A percentile compares a stretch with the other conserved stretches of the same genome.
phyloP scores from a whole-genome alignment of 2,113 vertebrate genomes.

The Eclectus roratus region DNA sequence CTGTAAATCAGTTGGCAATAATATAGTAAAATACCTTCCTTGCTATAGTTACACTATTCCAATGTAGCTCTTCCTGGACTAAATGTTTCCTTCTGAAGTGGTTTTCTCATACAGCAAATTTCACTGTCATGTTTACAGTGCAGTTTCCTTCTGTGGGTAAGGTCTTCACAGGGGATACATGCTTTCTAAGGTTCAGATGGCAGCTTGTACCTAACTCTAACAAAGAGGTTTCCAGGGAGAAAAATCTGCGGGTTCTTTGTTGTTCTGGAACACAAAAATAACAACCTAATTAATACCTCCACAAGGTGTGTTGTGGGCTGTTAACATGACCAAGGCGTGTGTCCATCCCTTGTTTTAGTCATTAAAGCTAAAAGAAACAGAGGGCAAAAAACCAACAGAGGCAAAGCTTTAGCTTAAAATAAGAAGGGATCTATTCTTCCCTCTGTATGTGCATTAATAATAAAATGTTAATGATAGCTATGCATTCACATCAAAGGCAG shows the following conservation, averaged over 20 bases:
- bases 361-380: background rate
- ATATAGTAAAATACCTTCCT: background rate
- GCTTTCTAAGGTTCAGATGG: background rate
- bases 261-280: background rate
- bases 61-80: background rate
- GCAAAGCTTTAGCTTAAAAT: background rate
- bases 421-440: conserved; percentile 8
- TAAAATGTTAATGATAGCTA: conserved; percentile 65
- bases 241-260: background rate
- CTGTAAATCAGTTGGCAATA: background rate
- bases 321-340: background rate
- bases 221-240: background rate
- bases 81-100: background rate
- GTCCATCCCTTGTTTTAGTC: background rate
- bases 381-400: background rate
- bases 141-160: background rate
- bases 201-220: background rate
- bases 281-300: background rate
- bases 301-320: background rate
- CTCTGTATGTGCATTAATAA: conserved; percentile 12
- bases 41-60: background rate
- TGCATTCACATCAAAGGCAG: conserved; percentile 48
- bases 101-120: background rate
- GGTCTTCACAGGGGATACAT: background rate
- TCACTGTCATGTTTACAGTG: background rate